Evolutionary conservation across 1,140 invertebrate genomes (phyloP).

Genomic region (Orchesella cincta): DNA sequence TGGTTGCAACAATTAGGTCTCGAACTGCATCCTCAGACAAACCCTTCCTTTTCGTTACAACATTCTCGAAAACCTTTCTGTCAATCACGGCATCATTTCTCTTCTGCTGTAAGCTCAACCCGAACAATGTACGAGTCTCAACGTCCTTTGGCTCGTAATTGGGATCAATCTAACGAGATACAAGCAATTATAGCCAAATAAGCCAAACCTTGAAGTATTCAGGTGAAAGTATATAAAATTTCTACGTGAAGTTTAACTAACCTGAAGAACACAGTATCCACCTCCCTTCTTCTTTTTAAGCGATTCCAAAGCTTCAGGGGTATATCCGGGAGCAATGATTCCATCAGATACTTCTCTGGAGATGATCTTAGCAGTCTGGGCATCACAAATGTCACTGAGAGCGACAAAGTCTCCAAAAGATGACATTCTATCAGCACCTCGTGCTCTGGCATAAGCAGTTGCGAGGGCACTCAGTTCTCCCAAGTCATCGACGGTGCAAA

Average conservation of each 20-base stretch:
- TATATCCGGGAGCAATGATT: slow-evolving; percentile 90
- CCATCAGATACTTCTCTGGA: slow-evolving; percentile 86
- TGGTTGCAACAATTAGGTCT: slow-evolving; percentile 93
- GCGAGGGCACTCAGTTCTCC: slow-evolving; percentile 80
- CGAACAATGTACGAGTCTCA: slow-evolving; percentile 87
- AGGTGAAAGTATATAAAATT: not conserved
- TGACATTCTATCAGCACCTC: slow-evolving; percentile 97
- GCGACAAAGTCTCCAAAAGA: slow-evolving; percentile 98
- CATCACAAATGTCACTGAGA: slow-evolving; percentile 88
- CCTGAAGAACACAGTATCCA: slow-evolving; percentile 84
- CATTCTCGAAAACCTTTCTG: slow-evolving; percentile 75
- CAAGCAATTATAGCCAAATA: slow-evolving; percentile 27
- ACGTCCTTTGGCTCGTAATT: slow-evolving; percentile 75
- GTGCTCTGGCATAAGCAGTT: slow-evolving; percentile 88
- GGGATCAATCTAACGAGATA: slow-evolving; percentile 78
- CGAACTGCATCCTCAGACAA: slow-evolving; percentile 75
- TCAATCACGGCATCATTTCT: slow-evolving; percentile 88
- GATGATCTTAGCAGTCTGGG: slow-evolving; percentile 74
- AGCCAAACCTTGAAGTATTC: not conserved
- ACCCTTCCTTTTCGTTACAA: slow-evolving; percentile 74
- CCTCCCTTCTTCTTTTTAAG: slow-evolving; percentile 95
- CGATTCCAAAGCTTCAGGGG: slow-evolving; percentile 78
- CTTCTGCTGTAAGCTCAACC: slow-evolving; percentile 86
- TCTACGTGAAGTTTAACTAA: slow-evolving; percentile 49
- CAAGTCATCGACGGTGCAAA: slow-evolving; percentile 93